Conservation (phyloP, 2,797 vertebrate genomes). For the Limnodromus scolopaceus region DNA sequence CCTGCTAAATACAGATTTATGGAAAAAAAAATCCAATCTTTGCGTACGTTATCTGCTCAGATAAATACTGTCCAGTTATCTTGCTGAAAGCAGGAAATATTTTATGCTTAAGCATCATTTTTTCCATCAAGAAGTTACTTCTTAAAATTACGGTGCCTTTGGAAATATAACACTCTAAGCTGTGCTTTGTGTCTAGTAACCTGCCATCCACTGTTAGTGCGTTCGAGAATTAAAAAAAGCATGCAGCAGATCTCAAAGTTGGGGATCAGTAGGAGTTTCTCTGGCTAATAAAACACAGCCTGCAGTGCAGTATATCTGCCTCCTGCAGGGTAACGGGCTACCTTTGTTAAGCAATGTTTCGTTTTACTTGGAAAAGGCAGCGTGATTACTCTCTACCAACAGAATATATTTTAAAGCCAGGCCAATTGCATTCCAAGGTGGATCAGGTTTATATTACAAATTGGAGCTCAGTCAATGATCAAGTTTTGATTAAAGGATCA, state of each 20-base stretch:
- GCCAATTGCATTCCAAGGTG: not conserved
- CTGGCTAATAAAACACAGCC: not conserved
- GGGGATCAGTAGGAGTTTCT: not conserved
- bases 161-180: not conserved
- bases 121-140: not conserved
- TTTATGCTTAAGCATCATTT: not conserved
- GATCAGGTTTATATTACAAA: not conserved
- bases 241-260: not conserved
- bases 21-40: not conserved
- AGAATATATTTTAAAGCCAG: not conserved
- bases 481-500: not conserved
- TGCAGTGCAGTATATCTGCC: not conserved
- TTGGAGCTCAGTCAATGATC: not conserved
- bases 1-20: conserved; percentile 6
- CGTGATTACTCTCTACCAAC: not conserved
- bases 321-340: not conserved
- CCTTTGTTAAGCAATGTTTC: not conserved
- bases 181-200: not conserved
- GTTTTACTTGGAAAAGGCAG: not conserved
- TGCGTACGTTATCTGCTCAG: not conserved
- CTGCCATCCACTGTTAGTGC: not conserved
- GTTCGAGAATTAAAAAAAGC: not conserved
- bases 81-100: not conserved
- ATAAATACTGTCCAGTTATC: not conserved
- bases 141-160: not conserved